Percentiles rank a stretch among this genome's conserved stretches.
Evolutionary conservation across 2,113 vertebrate genomes (phyloP).

Genomic region (Bubalus kerabau): DNA sequence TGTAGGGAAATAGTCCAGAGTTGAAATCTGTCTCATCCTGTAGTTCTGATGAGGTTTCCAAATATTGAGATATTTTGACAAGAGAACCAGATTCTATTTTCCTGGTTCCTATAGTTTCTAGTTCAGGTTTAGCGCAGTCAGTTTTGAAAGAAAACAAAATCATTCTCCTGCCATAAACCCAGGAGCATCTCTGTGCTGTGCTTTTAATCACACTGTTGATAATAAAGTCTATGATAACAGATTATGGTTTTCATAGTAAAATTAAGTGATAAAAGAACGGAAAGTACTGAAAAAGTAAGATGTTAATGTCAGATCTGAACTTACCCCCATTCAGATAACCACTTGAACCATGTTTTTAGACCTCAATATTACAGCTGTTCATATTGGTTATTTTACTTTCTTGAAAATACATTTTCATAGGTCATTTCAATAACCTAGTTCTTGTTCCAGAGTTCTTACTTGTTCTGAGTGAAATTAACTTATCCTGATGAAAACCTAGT

Average conservation of each 20-base stretch:
- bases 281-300: not conserved
- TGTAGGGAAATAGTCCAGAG: not conserved
- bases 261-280: not conserved
- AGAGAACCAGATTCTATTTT: not conserved
- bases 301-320: not conserved
- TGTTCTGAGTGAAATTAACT: not conserved
- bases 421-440: not conserved
- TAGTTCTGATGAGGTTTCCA: not conserved
- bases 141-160: not conserved
- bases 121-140: not conserved
- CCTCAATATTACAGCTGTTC: not conserved
- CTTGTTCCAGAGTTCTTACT: not conserved
- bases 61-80: not conserved
- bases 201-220: not conserved
- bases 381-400: not conserved
- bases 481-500: not conserved
- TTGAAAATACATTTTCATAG: not conserved
- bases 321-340: not conserved
- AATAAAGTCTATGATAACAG: not conserved
- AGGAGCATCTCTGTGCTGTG: not conserved
- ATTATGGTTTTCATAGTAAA: not conserved
- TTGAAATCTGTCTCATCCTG: too few species aligned
- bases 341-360: slow-evolving; percentile 12
- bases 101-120: not conserved
- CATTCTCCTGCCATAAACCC: not conserved